Evolutionary conservation across 2,888 invertebrate species (phyloP), one percentile per base, ranked within the genome.

Genomic region (Pollenia angustigena): DNA sequence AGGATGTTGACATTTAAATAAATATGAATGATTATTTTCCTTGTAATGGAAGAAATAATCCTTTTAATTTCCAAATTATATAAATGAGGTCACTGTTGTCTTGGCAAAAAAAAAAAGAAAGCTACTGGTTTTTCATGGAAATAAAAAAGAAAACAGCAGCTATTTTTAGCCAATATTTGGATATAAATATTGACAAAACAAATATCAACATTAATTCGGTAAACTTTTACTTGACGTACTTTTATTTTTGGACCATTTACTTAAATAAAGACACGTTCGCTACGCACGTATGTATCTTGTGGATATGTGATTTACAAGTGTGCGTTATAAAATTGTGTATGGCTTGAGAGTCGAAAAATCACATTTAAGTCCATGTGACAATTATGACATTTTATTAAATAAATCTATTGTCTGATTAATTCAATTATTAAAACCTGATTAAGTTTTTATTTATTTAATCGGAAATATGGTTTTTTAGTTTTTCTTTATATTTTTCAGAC

Each of bases 171-270:
- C 16, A 14, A 42, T 56, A 54, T 56, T 54, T 48, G 0, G 52
- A 64, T 74, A 81, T 42, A 74, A 81, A 81, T 81, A 81, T 32
- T n/a, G 46, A 16, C 54, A 42, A n/a, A 56, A 48, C 14, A 76
- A 82, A 76, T 62, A 82, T 82, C 76, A 76, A 48, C 54, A 76
- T 66, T 48, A 44, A 48, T 48, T 72, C 42, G 23, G 18, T 42
- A 62, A 32, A 64, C 62, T 64, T 72, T 81, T 72, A 72, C 71
- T 62, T 32, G 71, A 32, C 32, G 23, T 14, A 56, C n/a, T 2
- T 18, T 18, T 74, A 64, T 74, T 66, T 76, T 82, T 82, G 69
- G 82, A 68, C 76, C 82, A 76, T 40, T 71, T 76, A 76, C 52
- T 68, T 40, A 62, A 62, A n/a, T 23, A 16, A 50, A 60, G 32